Percentiles rank a stretch among this genome's conserved stretches.
Evolutionary conservation across 2,113 vertebrate genomes (phyloP).

Genomic region (Platichthys stellatus): DNA sequence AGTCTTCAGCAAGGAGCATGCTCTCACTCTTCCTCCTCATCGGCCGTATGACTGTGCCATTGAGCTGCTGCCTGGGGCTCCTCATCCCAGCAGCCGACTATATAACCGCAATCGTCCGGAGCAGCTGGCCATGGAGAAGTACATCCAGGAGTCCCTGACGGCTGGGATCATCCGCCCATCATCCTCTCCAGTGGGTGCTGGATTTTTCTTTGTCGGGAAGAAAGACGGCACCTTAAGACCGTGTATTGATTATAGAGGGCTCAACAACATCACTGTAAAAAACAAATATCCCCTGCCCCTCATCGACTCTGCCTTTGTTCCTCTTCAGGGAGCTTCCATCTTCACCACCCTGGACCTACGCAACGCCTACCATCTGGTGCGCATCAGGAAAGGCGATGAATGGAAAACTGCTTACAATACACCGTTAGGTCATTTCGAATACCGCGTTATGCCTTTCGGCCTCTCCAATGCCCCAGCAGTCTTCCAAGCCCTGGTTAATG

Average conservation of each 20-base stretch:
- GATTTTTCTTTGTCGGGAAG: neutral
- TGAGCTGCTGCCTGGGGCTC: too few relatives aligned
- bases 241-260: neutral
- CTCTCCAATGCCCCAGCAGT: neutral
- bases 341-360: neutral
- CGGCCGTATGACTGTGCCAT: too few relatives aligned
- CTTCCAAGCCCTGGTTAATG: neutral
- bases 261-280: neutral
- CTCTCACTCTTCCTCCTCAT: too few relatives aligned
- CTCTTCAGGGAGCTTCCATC: neutral
- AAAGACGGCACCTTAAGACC: neutral
- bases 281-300: neutral
- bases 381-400: neutral
- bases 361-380: neutral
- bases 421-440: neutral
- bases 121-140: too few relatives aligned
- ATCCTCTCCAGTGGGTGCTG: neutral
- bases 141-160: too few relatives aligned
- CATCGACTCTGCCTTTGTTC: neutral
- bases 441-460: neutral
- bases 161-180: neutral
- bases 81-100: too few relatives aligned
- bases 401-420: neutral
- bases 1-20: too few relatives aligned
- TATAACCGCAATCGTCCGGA: too few relatives aligned